These are phyloP conservation scores for Heliconius congener DNA, from an alignment of 1,140 invertebrate species.

Conservation along the genomic window DNA sequence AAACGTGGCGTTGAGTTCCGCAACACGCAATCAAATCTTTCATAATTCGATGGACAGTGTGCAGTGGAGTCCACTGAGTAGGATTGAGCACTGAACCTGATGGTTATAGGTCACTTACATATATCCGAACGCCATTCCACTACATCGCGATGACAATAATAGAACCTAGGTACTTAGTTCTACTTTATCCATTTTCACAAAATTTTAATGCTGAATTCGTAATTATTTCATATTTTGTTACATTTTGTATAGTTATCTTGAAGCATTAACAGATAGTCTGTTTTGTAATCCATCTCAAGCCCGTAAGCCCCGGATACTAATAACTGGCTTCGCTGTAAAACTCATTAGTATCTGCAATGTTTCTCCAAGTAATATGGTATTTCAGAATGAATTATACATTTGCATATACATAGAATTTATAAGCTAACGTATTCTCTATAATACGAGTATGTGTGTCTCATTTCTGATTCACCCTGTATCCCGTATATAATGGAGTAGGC, in stretches of 20 bases:
- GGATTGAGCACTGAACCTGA: no score
- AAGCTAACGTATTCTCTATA: not conserved
- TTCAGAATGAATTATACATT: not conserved
- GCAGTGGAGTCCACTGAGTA: not conserved
- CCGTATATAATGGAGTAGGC: no score
- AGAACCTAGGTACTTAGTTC: no score
- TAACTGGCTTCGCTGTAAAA: slow-evolving; percentile 26
- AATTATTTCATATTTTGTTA: not conserved
- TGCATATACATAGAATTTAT: not conserved
- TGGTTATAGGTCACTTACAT: no score
- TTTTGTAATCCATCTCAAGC: slow-evolving; percentile 17
- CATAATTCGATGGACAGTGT: not conserved
- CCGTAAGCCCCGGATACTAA: slow-evolving; percentile 30
- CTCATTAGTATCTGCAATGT: slow-evolving; percentile 30
- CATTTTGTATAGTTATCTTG: not conserved
- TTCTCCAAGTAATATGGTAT: slow-evolving; percentile 20
- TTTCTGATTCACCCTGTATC: no score
- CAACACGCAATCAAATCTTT: not conserved
- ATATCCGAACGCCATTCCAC: no score
- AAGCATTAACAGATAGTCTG: slow-evolving; percentile 8
- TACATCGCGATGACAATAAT: no score
- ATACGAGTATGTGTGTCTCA: no score
- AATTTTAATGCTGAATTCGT: not conserved
- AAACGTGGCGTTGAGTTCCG: not conserved
- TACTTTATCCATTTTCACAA: not conserved